Base-by-base conservation (phyloP, 2,113 vertebrate species). In the Dromaius novaehollandiae region DNA sequence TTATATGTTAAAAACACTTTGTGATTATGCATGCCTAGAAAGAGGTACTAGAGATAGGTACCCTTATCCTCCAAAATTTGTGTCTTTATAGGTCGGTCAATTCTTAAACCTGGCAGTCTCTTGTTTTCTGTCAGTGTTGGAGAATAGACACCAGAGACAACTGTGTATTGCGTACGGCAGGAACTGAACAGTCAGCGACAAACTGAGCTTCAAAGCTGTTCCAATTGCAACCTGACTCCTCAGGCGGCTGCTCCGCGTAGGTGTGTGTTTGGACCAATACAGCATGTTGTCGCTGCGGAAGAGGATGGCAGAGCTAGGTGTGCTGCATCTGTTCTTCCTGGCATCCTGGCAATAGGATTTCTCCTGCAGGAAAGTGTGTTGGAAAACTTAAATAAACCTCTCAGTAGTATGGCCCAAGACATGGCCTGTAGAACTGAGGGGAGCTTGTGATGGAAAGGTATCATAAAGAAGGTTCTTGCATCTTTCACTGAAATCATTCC, bases 311-410 rank as follows among this genome's bases (percentile, higher is more conserved):
- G 82, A 19, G 34, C 68, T 95, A 61, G 56, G 80, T 96, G 58
- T 92, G 76, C 65, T 69, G 75, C 61, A 86, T 75, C 94, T 94
- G 86, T 56, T 96, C 65, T 65, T 86, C 68, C 76, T 95, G 80
- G 84, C 74, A 93, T 60, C 30, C 58, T 2, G 15, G 65, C 78
- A 86, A 75, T 2, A 1, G 53, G 60, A 73, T 90, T 96, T 92
- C 75, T 76, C 22, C 70, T 69, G 58, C 89, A 94, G 73, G 44
- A 22, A 78, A 32, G 6, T 25, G 10, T 58, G 22, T 50, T 84
- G 76, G 51, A 93, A 91, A 88, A 38, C 46, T 82, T 51, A 71
- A 88, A 91, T 38, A 74, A 74, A 69, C 30, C 44, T 73, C 70
- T 56, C 32, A 53, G 60, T 60, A 65, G 34, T 21, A 20, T 0